A percentile compares a stretch with the other conserved stretches of the same genome.
Conservation (phyloP, 1,140 invertebrate genomes). For the Drosophila prosaltans region DNA sequence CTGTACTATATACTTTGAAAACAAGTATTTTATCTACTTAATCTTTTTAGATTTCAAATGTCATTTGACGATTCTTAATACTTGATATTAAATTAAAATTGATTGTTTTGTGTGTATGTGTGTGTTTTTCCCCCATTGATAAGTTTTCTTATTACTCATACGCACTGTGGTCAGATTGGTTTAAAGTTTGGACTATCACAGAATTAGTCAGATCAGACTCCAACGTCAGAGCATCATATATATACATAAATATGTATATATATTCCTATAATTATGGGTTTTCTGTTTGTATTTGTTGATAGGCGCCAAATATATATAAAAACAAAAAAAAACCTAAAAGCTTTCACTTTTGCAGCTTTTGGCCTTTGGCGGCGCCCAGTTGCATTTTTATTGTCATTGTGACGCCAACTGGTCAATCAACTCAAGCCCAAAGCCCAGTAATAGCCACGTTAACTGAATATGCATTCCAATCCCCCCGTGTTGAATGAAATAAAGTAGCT, state of each 20-base stretch:
- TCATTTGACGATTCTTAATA: too few species aligned
- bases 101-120: neutral
- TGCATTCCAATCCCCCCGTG: neutral
- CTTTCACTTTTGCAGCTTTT: conserved; percentile 42
- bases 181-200: neutral
- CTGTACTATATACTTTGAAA: too few species aligned
- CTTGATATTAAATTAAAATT: too few species aligned
- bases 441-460: conserved; percentile 5
- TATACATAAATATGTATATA: neutral
- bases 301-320: neutral
- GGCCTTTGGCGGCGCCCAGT: conserved; percentile 8
- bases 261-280: too few species aligned
- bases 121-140: neutral
- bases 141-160: neutral
- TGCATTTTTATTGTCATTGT: conserved; percentile 23
- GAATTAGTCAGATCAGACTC: conserved; percentile 1
- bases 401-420: conserved; percentile 46
- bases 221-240: neutral
- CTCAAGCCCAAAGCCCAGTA: conserved; percentile 12
- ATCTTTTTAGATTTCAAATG: too few species aligned
- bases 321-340: conserved; percentile 15
- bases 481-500: too few species aligned
- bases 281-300: neutral
- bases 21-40: too few species aligned
- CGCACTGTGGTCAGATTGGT: neutral